phyloP scores from a whole-genome alignment of 2,888 invertebrate genomes.

The Odontocolon sp. region DNA sequence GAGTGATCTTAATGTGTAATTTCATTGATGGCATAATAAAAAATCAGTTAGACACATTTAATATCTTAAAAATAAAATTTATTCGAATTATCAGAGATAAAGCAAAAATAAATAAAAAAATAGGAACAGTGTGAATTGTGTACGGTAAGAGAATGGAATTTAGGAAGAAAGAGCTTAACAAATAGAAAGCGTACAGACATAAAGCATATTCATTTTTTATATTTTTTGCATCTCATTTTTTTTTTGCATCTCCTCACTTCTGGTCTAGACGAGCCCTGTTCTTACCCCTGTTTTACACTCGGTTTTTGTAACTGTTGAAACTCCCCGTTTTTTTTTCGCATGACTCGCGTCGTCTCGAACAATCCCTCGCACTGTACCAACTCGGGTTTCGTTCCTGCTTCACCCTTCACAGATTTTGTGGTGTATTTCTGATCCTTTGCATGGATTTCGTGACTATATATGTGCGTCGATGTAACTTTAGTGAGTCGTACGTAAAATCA shows the following conservation, averaged over 20 bases:
- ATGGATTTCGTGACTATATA: slow-evolving; percentile 25
- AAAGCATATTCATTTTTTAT: not conserved
- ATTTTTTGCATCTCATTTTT: slow-evolving; percentile 14
- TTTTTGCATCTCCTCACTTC: slow-evolving; percentile 29
- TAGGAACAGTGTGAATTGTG: too few relatives aligned
- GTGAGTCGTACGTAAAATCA: too few relatives aligned
- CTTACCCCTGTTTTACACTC: slow-evolving; percentile 43
- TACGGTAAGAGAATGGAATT: too few relatives aligned
- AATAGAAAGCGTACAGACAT: not conserved
- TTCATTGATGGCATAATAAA: too few relatives aligned
- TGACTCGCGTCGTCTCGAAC: slow-evolving; percentile 41
- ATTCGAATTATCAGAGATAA: too few relatives aligned
- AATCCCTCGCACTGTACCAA: slow-evolving; percentile 24
- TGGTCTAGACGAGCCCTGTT: slow-evolving; percentile 48
- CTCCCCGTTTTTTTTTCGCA: slow-evolving; percentile 23
- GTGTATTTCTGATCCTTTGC: slow-evolving; percentile 45
- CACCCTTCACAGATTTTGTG: slow-evolving; percentile 29
- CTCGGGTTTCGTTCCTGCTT: slow-evolving; percentile 29
- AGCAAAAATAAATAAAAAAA: too few relatives aligned
- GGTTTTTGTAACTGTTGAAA: slow-evolving; percentile 29
- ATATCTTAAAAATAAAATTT: too few relatives aligned
- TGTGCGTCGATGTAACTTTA: slow-evolving; percentile 14
- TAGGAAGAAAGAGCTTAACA: not conserved
- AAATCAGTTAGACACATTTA: too few relatives aligned
- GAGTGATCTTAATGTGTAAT: too few relatives aligned